phyloP scores from a whole-genome alignment of 1,140 invertebrate genomes.

The Drosophila mojavensis region DNA sequence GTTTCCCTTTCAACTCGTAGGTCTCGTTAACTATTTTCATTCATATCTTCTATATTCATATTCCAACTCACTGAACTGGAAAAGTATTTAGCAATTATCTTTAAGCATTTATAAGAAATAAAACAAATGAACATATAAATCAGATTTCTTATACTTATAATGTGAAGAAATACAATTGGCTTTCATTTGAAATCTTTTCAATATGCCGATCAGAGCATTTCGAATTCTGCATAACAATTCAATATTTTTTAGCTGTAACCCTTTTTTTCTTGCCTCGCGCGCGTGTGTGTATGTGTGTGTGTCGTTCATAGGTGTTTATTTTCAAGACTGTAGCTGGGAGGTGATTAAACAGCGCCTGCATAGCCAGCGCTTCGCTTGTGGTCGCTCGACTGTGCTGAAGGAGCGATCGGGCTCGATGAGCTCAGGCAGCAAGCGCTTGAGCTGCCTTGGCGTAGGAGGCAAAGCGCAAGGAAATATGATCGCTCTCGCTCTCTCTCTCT shows the following conservation, averaged over 20 bases:
- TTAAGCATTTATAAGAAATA: no score
- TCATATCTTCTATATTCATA: no score
- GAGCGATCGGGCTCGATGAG: not conserved
- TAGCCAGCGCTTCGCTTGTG: constrained; percentile 18
- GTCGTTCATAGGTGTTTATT: constrained; percentile 51
- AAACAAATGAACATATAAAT: not conserved
- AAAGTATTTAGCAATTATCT: no score
- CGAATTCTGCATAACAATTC: not conserved
- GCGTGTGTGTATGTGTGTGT: constrained; percentile 23
- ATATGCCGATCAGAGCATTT: not conserved
- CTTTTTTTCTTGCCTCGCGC: not conserved
- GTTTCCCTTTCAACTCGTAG: no score
- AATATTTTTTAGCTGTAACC: constrained; percentile 18
- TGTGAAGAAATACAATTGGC: not conserved
- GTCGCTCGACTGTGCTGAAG: not conserved
- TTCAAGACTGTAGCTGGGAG: constrained; percentile 45
- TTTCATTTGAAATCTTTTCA: no score
- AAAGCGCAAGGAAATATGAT: constrained; percentile 47
- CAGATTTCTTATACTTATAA: not conserved
- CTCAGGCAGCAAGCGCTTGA: not conserved
- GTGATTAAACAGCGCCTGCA: constrained; percentile 47
- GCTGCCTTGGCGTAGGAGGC: constrained; percentile 46
- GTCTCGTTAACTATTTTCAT: no score
- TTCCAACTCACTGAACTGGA: no score
- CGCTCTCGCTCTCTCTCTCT: not conserved